Conservation (phyloP, 2,113 vertebrate species). For the Colaptes auratus region DNA sequence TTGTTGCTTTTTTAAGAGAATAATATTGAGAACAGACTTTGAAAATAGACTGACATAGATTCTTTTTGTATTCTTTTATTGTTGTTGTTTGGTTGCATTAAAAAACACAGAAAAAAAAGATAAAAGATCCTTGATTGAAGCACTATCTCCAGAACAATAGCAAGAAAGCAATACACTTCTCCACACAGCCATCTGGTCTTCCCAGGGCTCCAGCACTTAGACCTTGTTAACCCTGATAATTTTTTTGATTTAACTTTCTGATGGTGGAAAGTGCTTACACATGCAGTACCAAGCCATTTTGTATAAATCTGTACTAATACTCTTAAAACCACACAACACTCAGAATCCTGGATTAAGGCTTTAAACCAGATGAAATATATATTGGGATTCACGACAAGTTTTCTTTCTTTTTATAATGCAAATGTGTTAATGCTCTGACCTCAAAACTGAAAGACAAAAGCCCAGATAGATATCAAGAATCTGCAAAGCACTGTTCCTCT, state of each 20-base stretch:
- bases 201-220: not conserved
- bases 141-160: not conserved
- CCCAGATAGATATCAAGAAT: not conserved
- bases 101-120: not conserved
- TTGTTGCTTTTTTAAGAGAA: no score
- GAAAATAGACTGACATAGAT: no score
- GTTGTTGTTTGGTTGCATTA: no score
- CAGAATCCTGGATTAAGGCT: constrained; percentile 52
- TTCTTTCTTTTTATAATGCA: constrained; percentile 64
- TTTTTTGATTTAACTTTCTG: constrained; percentile 55
- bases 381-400: constrained; percentile 62
- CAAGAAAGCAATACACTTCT: not conserved
- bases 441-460: constrained; percentile 28
- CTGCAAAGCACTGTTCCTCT: not conserved
- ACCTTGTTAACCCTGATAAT: constrained; percentile 17
- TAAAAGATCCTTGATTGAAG: not conserved
- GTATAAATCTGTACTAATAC: constrained; percentile 50
- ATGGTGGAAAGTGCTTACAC: constrained; percentile 36
- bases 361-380: constrained; percentile 65
- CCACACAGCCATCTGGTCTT: constrained; percentile 33
- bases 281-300: constrained; percentile 54
- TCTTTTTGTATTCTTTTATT: not conserved
- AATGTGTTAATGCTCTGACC: constrained; percentile 42
- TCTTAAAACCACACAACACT: constrained; percentile 46
- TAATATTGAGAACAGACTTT: not conserved